Base-by-base conservation (phyloP, 2,113 vertebrate species). In the Lophochroa leadbeateri region DNA sequence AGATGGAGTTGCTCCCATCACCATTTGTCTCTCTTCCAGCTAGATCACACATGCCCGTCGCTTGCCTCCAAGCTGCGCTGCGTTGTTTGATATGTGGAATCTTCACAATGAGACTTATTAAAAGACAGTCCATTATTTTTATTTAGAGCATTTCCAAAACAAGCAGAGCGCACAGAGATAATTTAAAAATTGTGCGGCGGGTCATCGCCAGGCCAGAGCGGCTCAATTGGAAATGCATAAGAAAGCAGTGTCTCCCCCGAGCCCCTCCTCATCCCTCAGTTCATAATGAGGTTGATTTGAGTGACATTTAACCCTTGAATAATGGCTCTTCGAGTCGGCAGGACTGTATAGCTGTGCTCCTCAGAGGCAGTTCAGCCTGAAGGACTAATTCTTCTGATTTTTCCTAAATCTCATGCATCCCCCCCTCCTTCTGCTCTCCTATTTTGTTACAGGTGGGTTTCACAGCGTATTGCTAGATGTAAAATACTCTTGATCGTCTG, bases 81-180 rank as follows among this genome's bases (percentile, higher is more conserved):
- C 88, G 76, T 94, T 88, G 96, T 93, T 96, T 98, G 98, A 98
- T 98, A 96, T 98, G 98, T 98, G 98, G 97, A 97, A 98, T 97
- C 98, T 97, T 98, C 97, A 98, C 98, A 98, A 98, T 98, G 98
- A 98, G 98, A 98, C 98, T 98, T 98, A 98, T 98, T 98, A 98
- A 98, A 98, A 98, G 97, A 98, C 98, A 98, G 98, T 98, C 98
- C 98, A 98, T 98, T 98, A 98, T 98, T 98, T 98, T 98, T 98
- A 98, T 98, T 98, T 98, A 98, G 98, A 97, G 97, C 96, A 90
- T 98, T 98, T 98, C 97, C 97, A 98, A 98, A 98, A 97, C 98
- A 98, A 98, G 97, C 98, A 96, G 97, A 98, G 97, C 90, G 94
- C 89, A 78, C 85, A 74, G 97, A 98, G 97, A 98, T 98, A 97